Percentiles rank a stretch among this genome's conserved stretches.
phyloP scores from a whole-genome alignment of 2,113 vertebrate species.

The cattle (Bos taurus) region ARS-UCD2.0 NC_082638.1:5823501-5824000 shows the following conservation, averaged over 20 bases:
- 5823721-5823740: background rate
- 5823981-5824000: background rate
- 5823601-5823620: constrained; percentile 60
- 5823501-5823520: constrained; percentile 27
- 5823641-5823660: constrained; percentile 51
- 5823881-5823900: background rate
- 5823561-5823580: constrained; percentile 8
- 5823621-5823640: constrained; percentile 52
- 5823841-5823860: background rate
- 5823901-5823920: background rate
- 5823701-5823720: background rate
- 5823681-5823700: background rate
- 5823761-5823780: background rate
- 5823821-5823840: background rate
- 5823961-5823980: background rate
- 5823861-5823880: background rate
- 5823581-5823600: constrained; percentile 22
- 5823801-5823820: background rate
- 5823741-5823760: background rate
- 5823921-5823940: background rate
- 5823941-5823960: background rate
- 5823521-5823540: background rate
- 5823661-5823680: constrained; percentile 33
- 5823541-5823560: background rate
- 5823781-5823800: background rate